Evolutionary conservation across 2,888 invertebrate species (phyloP).

Genomic region (Parasteatoda lunata): DNA sequence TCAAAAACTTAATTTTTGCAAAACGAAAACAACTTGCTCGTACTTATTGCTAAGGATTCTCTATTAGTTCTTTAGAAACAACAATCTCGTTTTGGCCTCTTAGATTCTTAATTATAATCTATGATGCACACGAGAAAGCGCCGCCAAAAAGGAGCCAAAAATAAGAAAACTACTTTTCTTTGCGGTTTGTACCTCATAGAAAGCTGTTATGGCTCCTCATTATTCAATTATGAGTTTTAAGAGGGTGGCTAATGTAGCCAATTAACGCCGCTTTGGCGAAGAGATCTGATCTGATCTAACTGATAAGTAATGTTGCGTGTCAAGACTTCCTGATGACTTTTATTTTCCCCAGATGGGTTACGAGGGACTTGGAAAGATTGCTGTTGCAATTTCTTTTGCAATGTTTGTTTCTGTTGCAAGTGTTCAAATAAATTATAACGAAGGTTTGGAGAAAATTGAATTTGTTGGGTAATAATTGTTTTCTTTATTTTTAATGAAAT

Average conservation of each 20-base stretch:
- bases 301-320: slow-evolving; percentile 36
- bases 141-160: slow-evolving; percentile 6
- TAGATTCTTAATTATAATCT: slow-evolving; percentile 47
- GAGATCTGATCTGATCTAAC: slow-evolving; percentile 35
- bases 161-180: slow-evolving; percentile 37
- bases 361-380: too few species aligned
- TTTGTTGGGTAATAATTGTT: too few species aligned
- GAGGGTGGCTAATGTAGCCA: slow-evolving; percentile 52
- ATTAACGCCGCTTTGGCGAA: slow-evolving; percentile 34
- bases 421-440: too few species aligned
- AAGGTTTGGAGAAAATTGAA: too few species aligned
- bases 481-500: too few species aligned
- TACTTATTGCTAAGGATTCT: slow-evolving; percentile 40
- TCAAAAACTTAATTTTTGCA: slow-evolving; percentile 62
- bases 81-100: neutral
- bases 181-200: slow-evolving; percentile 16
- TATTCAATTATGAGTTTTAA: slow-evolving; percentile 63
- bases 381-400: too few species aligned
- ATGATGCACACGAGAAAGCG: neutral
- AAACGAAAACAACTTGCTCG: slow-evolving; percentile 30
- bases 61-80: neutral
- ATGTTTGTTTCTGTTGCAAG: too few species aligned
- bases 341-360: neutral
- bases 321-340: slow-evolving; percentile 11
- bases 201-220: slow-evolving; percentile 38